Percentiles rank a stretch among this genome's conserved stretches.
These are phyloP conservation scores for Teleogryllus oceanicus DNA, from an alignment of 2,888 invertebrate species.

Conservation along the genomic window DNA sequence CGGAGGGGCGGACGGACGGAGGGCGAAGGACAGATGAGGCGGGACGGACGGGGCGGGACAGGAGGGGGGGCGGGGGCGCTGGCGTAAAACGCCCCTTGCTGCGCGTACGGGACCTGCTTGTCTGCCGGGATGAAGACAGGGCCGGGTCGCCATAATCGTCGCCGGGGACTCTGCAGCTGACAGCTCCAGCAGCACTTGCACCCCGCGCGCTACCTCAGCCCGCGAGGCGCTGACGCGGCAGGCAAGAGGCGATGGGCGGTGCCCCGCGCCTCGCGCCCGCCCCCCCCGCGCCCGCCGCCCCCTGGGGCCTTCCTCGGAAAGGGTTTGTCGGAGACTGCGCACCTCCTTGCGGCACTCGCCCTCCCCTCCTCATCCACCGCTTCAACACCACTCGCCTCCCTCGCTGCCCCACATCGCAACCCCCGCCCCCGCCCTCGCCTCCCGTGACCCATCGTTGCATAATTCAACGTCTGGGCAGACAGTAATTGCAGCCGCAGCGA, in stretches of 20 bases:
- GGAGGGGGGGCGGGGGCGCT: background rate
- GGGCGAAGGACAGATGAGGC: too few species aligned
- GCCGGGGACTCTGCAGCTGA: background rate
- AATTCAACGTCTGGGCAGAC: background rate
- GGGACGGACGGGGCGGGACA: too few species aligned
- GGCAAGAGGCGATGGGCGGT: background rate
- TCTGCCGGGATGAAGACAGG: background rate
- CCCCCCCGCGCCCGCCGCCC: too few species aligned
- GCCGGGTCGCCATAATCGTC: background rate
- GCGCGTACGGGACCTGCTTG: background rate
- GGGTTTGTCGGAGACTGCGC: background rate
- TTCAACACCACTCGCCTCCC: too few species aligned
- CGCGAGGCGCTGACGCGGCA: background rate
- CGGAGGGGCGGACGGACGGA: too few species aligned
- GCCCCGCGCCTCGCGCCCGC: too few species aligned
- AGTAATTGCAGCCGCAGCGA: conserved; percentile 19
- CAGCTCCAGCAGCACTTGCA: background rate
- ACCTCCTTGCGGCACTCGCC: background rate
- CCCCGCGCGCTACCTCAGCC: too few species aligned
- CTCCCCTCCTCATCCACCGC: too few species aligned
- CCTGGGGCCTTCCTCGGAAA: background rate
- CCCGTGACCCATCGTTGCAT: background rate
- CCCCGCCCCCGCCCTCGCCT: background rate
- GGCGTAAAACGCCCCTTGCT: background rate
- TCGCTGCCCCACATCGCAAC: background rate